A percentile compares a stretch with the other conserved stretches of the same genome.
These are phyloP conservation scores for Terrapene triunguis DNA, from an alignment of 2,113 vertebrate species.

Conservation along the genomic window DNA sequence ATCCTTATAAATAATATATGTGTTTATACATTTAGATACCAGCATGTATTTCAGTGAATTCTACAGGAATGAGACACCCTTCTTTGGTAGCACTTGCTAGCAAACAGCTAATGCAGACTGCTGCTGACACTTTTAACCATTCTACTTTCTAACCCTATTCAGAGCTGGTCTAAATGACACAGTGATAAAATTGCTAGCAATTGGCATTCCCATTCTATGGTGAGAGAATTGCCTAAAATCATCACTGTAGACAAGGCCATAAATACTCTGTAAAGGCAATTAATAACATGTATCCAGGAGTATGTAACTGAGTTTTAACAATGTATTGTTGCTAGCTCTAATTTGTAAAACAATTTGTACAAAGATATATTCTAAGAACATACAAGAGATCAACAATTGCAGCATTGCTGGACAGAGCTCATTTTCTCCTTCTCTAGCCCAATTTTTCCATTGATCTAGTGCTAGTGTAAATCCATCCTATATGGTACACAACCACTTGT, in stretches of 20 bases:
- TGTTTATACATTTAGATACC: neutral
- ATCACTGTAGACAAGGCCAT: neutral
- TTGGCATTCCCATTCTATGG: neutral
- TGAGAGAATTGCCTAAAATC: neutral
- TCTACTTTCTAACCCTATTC: accelerated
- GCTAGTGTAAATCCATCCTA: neutral
- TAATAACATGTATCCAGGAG: accelerated
- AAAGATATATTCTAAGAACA: neutral
- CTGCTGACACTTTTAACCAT: accelerated
- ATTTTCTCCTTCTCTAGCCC: neutral
- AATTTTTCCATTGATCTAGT: neutral
- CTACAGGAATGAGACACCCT: neutral
- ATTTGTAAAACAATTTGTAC: neutral
- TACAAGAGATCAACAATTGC: neutral
- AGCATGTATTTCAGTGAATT: neutral
- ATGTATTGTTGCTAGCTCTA: neutral
- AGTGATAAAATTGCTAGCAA: neutral
- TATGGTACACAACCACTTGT: neutral
- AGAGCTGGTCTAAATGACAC: accelerated
- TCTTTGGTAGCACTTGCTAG: neutral
- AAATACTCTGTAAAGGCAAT: accelerated
- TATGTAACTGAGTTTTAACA: accelerated
- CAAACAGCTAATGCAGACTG: neutral
- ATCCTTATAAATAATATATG: accelerated
- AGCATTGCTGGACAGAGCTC: neutral